Percentiles rank a stretch among this genome's conserved stretches.
Conservation (phyloP, 2,797 vertebrate species). For the Remorina albescens region DNA sequence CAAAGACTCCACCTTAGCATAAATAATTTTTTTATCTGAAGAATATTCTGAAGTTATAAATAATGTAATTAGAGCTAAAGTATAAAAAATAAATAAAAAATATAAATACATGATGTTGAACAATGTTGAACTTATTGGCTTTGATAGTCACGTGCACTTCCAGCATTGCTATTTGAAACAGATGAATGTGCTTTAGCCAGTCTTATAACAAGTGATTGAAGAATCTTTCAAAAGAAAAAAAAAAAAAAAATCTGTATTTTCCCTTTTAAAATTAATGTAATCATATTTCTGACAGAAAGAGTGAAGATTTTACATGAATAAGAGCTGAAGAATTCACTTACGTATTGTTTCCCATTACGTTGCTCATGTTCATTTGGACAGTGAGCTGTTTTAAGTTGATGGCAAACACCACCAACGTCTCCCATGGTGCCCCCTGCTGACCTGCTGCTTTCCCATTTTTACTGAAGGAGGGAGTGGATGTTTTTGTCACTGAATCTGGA, state of each 20-base stretch:
- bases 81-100: no score
- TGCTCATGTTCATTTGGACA: slow-evolving; percentile 99
- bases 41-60: slow-evolving; percentile 32
- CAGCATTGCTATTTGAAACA: no score
- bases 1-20: neutral
- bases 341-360: slow-evolving; percentile 99
- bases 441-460: slow-evolving; percentile 92
- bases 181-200: neutral
- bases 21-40: slow-evolving; percentile 5
- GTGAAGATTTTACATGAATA: neutral
- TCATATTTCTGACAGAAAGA: neutral
- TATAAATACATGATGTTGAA: no score
- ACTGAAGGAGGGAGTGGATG: slow-evolving; percentile 91
- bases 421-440: slow-evolving; percentile 96
- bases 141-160: no score
- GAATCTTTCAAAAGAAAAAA: no score
- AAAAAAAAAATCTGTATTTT: neutral
- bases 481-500: slow-evolving; percentile 92
- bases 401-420: slow-evolving; percentile 97
- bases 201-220: no score
- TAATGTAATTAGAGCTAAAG: slow-evolving; percentile 36
- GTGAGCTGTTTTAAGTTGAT: slow-evolving; percentile 98
- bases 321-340: slow-evolving; percentile 75
- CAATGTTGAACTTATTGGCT: no score
- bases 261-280: neutral